Percentiles rank a stretch among this genome's conserved stretches.
These are phyloP conservation scores for Bathynomus jamesi DNA, from an alignment of 1,140 invertebrate species.

Conservation along the genomic window DNA sequence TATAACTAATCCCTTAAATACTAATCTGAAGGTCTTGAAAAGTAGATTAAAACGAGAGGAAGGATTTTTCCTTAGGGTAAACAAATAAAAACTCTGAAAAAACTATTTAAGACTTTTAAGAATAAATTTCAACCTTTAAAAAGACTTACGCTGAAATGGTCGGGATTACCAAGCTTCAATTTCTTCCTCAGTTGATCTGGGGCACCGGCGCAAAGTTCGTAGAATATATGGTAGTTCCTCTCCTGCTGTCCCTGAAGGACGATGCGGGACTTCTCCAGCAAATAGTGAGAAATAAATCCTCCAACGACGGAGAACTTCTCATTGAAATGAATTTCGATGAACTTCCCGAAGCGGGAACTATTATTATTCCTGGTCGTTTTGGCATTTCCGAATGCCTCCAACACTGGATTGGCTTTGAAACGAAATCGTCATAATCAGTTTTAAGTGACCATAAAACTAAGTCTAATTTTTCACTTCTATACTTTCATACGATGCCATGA, in stretches of 20 bases:
- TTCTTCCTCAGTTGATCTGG: constrained; percentile 64
- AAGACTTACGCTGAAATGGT: constrained; percentile 68
- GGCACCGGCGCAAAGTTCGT: constrained; percentile 83
- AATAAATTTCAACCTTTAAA: constrained; percentile 74
- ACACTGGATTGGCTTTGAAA: constrained; percentile 75
- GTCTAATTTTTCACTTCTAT: background rate
- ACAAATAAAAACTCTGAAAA: no score
- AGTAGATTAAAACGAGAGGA: no score
- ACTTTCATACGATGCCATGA: background rate
- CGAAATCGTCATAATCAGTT: no score
- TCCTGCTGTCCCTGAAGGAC: constrained; percentile 79
- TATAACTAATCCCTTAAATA: no score
- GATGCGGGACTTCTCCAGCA: constrained; percentile 87
- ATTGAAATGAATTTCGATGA: constrained; percentile 96
- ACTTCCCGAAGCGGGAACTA: constrained; percentile 89
- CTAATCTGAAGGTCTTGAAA: no score
- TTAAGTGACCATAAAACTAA: background rate
- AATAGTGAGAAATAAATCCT: constrained; percentile 89
- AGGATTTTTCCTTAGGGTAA: no score
- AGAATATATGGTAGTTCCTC: constrained; percentile 95
- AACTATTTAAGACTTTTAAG: constrained; percentile 93
- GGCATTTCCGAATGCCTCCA: constrained; percentile 95
- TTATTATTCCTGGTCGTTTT: constrained; percentile 95
- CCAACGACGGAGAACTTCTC: constrained; percentile 74
- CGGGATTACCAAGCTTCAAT: constrained; percentile 71